Percentiles rank a stretch among this genome's conserved stretches.
These are phyloP conservation scores for Trilocha varians DNA, from an alignment of 2,888 invertebrate genomes.

Conservation along the genomic window DNA sequence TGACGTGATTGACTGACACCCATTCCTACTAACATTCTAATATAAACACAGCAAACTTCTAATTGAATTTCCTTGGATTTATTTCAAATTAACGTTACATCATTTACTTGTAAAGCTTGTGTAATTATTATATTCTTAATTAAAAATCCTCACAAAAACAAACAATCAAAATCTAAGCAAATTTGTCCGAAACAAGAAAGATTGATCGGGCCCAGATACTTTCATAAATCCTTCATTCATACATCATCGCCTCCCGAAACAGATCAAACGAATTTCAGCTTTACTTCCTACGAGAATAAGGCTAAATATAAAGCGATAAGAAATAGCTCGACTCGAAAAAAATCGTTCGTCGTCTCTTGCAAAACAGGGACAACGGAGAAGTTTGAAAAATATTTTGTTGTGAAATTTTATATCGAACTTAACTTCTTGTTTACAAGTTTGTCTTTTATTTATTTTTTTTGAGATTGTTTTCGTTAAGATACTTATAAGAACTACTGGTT, in stretches of 20 bases:
- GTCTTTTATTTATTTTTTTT: not conserved
- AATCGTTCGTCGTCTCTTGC: conserved; percentile 2
- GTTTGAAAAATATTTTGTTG: conserved; percentile 5
- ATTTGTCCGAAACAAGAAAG: not conserved
- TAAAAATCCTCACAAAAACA: no score
- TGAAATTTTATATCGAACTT: conserved; percentile 2
- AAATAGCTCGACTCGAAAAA: not conserved
- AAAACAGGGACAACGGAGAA: conserved; percentile 4
- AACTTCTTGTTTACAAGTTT: not conserved
- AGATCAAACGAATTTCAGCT: not conserved
- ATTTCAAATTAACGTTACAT: no score
- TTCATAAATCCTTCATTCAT: not conserved
- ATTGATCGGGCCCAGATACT: not conserved
- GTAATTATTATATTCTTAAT: no score
- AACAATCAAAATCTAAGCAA: not conserved
- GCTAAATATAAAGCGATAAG: conserved; percentile 1
- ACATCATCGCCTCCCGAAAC: not conserved
- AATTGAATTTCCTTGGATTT: no score
- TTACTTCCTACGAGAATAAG: not conserved
- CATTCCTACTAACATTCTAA: no score
- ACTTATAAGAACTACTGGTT: no score
- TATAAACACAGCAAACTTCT: no score
- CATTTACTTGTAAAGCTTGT: not conserved
- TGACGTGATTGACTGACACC: no score
- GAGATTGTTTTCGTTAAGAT: no score